Base-by-base conservation (phyloP, 2,113 vertebrate species). In the Phodopus roborovskii region DNA sequence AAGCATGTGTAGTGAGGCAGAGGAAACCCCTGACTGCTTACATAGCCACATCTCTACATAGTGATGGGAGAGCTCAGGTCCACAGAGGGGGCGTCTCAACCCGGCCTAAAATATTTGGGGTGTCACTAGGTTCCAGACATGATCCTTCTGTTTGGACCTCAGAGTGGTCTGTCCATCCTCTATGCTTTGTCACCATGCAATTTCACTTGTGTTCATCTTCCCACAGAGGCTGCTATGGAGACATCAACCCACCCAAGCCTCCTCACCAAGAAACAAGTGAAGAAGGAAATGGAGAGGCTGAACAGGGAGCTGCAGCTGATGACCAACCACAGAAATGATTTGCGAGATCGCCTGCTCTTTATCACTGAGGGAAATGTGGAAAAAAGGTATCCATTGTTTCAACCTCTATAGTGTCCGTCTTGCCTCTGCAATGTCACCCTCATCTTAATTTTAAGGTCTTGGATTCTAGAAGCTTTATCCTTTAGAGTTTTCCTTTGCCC, bases 311-410 rank as follows among this genome's bases (percentile, higher is more conserved):
- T 99, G 92, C 98, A 97, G 50, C 50, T 53, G 4, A 12, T 53
- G 50, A 53, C 50, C 50, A 53, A 12, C 50, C 50, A 53, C 8
- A 98, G 99, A 91, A 99, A 99, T 10, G 99, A 99, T 79, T 98
- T 99, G 6, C 99, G 99, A 60, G 99, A 99, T 91, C 99, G 98
- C n/a, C 99, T 99, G 36, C 99, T 99, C 7, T 99, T 99, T 24
- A 99, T 99, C 4, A 99, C 99, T 0, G 99, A 99, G 28, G 99
- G 99, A 10, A 99, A 99, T 88, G 99, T 99, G 20, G 99, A 99
- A 93, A 99, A 99, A 99, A 99, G 99, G 99, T 99, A 98, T 96
- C 33, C 60, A 39, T 68, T 0, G 16, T 70, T 50, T 30, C 12
- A 20, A 16, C 58, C 71, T 68, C 15, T 6, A 0, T 26, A 13